These are phyloP conservation scores for Xiphophorus maculatus DNA, from an alignment of 2,113 vertebrate species.

Conservation along the genomic window DNA sequence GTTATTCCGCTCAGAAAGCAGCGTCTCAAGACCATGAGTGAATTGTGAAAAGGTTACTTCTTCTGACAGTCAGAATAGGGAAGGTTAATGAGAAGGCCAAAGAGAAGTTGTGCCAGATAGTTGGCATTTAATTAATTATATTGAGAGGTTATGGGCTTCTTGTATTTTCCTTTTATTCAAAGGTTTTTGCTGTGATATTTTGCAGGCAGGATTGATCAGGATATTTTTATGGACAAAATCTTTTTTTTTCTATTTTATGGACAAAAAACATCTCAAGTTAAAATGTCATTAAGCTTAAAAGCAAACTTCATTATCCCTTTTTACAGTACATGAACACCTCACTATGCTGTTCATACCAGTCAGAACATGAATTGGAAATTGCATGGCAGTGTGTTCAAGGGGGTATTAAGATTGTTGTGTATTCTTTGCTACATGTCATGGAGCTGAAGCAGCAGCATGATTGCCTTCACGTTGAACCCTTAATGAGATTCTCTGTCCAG, in stretches of 20 bases:
- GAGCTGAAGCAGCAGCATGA: no score
- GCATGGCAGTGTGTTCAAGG: no score
- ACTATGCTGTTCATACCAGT: no score
- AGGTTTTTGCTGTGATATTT: slow-evolving; percentile 25
- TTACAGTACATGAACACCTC: no score
- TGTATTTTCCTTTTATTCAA: slow-evolving; percentile 23
- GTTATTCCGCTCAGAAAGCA: slow-evolving; percentile 39
- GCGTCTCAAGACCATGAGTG: slow-evolving; percentile 44
- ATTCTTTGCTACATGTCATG: no score
- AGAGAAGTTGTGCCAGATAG: slow-evolving; percentile 45
- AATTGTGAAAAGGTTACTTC: slow-evolving; percentile 68
- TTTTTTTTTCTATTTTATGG: no score
- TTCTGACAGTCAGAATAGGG: slow-evolving; percentile 61
- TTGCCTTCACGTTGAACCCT: no score
- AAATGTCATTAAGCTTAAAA: no score
- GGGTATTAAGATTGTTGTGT: no score
- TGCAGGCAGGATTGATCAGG: slow-evolving; percentile 18
- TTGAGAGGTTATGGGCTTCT: slow-evolving; percentile 38
- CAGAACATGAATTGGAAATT: no score
- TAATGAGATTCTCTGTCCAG: no score
- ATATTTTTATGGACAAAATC: not conserved
- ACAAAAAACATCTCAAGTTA: not conserved
- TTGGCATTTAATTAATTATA: slow-evolving; percentile 69
- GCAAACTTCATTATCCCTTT: no score
- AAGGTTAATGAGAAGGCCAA: slow-evolving; percentile 71